phyloP scores from a whole-genome alignment of 2,797 vertebrate genomes.

The Gymnothorax reevesii region DNA sequence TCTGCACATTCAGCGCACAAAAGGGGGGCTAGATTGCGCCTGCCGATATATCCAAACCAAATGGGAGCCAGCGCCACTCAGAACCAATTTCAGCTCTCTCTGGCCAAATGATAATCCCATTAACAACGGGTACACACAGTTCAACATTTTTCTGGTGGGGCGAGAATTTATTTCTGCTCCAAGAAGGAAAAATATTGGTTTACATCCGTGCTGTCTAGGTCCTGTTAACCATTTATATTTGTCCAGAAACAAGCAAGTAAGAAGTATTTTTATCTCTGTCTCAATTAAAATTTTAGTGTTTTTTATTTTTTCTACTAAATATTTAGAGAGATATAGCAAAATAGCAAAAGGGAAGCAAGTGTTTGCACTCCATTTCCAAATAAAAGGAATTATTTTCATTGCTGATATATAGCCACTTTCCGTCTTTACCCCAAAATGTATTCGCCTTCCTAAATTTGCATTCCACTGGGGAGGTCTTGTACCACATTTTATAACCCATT shows the following conservation, averaged over 20 bases:
- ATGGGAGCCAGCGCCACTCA: slow-evolving; percentile 27
- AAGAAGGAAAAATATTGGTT: slow-evolving; percentile 6
- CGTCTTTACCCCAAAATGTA: too few species aligned
- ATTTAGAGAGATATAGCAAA: slow-evolving; percentile 40
- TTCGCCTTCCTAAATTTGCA: too few species aligned
- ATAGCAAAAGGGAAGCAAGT: slow-evolving; percentile 34
- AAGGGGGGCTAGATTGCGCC: not conserved
- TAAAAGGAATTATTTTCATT: slow-evolving; percentile 11
- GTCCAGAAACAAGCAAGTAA: slow-evolving; percentile 26
- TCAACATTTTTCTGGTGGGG: not conserved
- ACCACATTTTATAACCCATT: too few species aligned
- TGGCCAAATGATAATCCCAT: slow-evolving; percentile 33
- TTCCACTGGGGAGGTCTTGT: too few species aligned
- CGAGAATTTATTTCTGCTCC: not conserved
- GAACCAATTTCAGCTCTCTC: slow-evolving; percentile 38
- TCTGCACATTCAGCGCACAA: slow-evolving; percentile 48
- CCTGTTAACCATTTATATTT: slow-evolving; percentile 22
- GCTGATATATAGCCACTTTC: too few species aligned
- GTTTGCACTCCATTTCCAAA: slow-evolving; percentile 53
- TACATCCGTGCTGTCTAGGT: not conserved
- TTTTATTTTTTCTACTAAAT: slow-evolving; percentile 24
- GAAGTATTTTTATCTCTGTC: slow-evolving; percentile 24
- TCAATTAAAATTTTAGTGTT: slow-evolving; percentile 15
- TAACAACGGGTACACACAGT: slow-evolving; percentile 20
- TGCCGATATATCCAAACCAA: slow-evolving; percentile 22